phyloP scores from a whole-genome alignment of 2,888 invertebrate genomes.

The Tribolium freemani region DNA sequence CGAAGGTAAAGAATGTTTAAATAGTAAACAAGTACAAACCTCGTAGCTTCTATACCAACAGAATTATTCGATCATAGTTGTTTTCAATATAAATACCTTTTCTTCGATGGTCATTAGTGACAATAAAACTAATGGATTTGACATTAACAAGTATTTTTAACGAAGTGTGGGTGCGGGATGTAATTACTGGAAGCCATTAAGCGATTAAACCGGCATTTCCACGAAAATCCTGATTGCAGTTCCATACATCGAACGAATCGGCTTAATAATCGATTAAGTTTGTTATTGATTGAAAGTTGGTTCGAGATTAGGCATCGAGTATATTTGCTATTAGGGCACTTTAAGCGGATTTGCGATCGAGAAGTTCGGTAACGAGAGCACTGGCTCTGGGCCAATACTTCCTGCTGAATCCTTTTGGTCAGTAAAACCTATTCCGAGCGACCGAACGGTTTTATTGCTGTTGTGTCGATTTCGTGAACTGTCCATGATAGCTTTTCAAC shows the following conservation, averaged over 20 bases:
- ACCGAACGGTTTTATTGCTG: not conserved
- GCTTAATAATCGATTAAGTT: conserved; percentile 20
- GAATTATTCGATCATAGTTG: too few relatives aligned
- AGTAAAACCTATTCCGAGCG: conserved; percentile 15
- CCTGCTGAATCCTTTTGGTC: conserved; percentile 15
- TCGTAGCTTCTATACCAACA: not conserved
- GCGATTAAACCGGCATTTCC: conserved; percentile 13
- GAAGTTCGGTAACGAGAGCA: conserved; percentile 29
- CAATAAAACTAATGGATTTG: not conserved
- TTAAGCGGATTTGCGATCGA: conserved; percentile 29
- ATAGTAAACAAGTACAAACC: not conserved
- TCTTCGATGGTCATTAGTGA: not conserved
- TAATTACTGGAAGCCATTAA: conserved; percentile 22
- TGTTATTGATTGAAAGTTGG: not conserved
- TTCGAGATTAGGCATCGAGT: conserved; percentile 2
- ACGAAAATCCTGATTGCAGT: not conserved
- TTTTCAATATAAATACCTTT: not conserved
- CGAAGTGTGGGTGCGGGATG: not conserved
- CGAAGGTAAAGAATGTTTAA: not conserved
- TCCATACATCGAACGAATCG: not conserved
- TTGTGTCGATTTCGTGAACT: not conserved
- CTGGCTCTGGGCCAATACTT: conserved; percentile 22
- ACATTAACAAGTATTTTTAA: conserved; percentile 5
- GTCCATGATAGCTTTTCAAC: conserved; percentile 6
- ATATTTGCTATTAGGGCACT: conserved; percentile 3